Base-by-base conservation (phyloP, 2,113 vertebrate species). In the Caloenas nicobarica region DNA sequence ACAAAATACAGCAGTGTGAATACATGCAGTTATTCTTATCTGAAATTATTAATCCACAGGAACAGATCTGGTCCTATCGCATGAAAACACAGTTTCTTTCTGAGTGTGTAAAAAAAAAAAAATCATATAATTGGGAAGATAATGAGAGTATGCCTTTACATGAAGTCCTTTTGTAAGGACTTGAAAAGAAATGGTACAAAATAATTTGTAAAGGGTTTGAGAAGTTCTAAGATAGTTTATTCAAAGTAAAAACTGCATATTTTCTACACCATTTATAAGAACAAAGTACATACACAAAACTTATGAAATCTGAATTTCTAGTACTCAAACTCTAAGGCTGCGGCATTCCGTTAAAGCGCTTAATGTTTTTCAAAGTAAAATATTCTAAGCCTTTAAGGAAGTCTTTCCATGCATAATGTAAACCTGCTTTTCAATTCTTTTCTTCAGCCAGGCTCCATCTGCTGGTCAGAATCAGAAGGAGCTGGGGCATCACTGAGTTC, bases 391-490 rank as follows among this genome's bases (percentile, higher is more conserved):
- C 66, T 83, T 60, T 40, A 79, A 86, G 79, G 77, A 87, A 46
- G n/a, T 46, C 68, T 79, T 61, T 31, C 34, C 58, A 58, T 36
- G 31, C 22, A 58, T 80, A 86, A 77, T 1, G 4, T 0, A 44
- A 15, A 72, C 5, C 7, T 33, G 44, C 26, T 65, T 80, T 48
- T 18, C 7, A 14, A 0, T 5, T 36, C 22, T 48, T 33, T 38
- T 3, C 60, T 88, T 93, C 81, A 61, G 57, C 38, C 38, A 71
- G 42, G 56, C 92, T 81, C 95, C 95, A 92, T 56, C 95, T 96
- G 88, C 83, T 92, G 95, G 95, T 56, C 25, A 4, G 38, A 89
- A 78, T 5, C 3, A 11, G 60, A 86, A 86, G 14, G n/a, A 86
- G 25, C 36, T 9, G 10, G 18, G 34, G 13, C 28, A 70, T n/a